A percentile compares a stretch with the other conserved stretches of the same genome.
These are phyloP conservation scores for Rhabditoides inermis DNA, from an alignment of 2,888 invertebrate species.

Conservation along the genomic window DNA sequence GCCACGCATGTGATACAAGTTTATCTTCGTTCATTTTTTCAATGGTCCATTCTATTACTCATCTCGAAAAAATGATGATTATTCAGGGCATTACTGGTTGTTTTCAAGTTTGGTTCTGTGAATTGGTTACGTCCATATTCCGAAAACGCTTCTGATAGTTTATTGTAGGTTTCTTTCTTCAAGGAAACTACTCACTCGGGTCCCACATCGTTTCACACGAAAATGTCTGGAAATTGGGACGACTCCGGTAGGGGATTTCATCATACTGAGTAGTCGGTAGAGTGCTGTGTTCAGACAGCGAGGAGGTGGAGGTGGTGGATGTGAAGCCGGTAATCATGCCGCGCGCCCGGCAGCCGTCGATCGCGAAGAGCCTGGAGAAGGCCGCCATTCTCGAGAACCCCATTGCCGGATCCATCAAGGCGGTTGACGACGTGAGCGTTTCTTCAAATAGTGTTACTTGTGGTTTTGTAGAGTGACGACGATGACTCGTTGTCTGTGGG, in stretches of 20 bases:
- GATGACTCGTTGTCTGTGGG: conserved; percentile 21
- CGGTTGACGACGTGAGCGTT: conserved; percentile 9
- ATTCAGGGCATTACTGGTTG: no score
- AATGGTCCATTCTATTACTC: no score
- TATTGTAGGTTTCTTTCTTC: no score
- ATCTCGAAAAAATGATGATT: no score
- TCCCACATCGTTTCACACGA: no score
- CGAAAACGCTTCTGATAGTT: no score
- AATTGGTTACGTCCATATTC: no score
- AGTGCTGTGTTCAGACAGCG: conserved; percentile 19
- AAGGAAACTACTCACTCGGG: no score
- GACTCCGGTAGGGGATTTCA: conserved; percentile 11
- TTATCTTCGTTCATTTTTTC: no score
- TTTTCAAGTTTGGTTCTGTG: no score
- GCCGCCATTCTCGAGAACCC: conserved; percentile 28
- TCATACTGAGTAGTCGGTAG: neutral
- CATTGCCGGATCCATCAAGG: conserved; percentile 26
- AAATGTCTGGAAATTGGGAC: conserved; percentile 19
- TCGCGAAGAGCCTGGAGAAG: conserved; percentile 36
- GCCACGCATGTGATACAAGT: no score
- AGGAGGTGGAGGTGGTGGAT: conserved; percentile 30
- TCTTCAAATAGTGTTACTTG: neutral
- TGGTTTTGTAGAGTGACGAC: conserved; percentile 14
- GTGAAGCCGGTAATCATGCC: conserved; percentile 33
- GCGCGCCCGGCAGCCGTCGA: conserved; percentile 28